phyloP scores from a whole-genome alignment of 2,797 vertebrate species.

The Chaunax sp. region DNA sequence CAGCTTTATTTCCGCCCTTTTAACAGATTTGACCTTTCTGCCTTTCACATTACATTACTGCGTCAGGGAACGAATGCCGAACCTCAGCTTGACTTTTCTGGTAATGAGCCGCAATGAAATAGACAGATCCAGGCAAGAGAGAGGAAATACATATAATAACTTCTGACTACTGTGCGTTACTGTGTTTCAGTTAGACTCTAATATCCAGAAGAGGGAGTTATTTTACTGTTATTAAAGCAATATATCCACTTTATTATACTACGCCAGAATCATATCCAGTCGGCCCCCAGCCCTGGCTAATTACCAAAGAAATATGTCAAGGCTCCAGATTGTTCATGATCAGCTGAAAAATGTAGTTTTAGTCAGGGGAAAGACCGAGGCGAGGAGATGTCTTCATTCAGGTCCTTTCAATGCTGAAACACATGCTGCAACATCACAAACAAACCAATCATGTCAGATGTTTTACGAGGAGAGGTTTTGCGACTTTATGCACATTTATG shows the following conservation, averaged over 20 bases:
- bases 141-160: background rate
- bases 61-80: slow-evolving; percentile 25
- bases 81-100: slow-evolving; percentile 19
- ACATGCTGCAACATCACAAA: no score
- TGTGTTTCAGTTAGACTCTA: background rate
- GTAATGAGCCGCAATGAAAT: slow-evolving; percentile 16
- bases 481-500: background rate
- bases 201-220: slow-evolving; percentile 62
- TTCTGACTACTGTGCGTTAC: background rate
- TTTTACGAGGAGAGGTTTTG: background rate
- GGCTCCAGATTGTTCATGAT: slow-evolving; percentile 3
- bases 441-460: background rate
- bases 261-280: slow-evolving; percentile 1
- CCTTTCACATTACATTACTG: slow-evolving; percentile 13
- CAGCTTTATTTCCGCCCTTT: slow-evolving; percentile 41
- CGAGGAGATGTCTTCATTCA: slow-evolving; percentile 6
- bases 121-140: background rate
- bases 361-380: slow-evolving; percentile 1
- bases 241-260: slow-evolving; percentile 44
- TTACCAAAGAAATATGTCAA: slow-evolving; percentile 23
- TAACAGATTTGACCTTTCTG: slow-evolving; percentile 46
- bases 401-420: no score
- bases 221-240: slow-evolving; percentile 39
- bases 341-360: slow-evolving; percentile 10
- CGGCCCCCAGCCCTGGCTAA: background rate